These are phyloP conservation scores for Andrena bicolor DNA, from an alignment of 2,888 invertebrate species.

Conservation along the genomic window DNA sequence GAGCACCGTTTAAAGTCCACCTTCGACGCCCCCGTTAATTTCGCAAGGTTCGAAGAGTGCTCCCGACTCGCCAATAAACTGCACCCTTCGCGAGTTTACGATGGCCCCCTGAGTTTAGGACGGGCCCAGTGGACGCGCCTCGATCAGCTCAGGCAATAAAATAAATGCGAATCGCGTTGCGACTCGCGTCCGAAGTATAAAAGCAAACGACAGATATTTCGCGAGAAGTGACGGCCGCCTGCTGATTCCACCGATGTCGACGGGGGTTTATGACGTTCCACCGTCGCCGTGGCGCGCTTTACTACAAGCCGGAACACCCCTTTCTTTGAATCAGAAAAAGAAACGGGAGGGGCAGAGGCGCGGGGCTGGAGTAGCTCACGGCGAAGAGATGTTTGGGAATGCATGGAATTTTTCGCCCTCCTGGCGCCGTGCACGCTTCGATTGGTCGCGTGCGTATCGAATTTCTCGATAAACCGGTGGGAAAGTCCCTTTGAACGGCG, in stretches of 20 bases:
- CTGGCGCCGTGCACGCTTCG: not conserved
- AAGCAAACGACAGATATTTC: slow-evolving; percentile 44
- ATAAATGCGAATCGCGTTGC: slow-evolving; percentile 49
- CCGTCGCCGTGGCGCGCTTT: not conserved
- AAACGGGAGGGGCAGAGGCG: not conserved
- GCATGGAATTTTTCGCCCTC: slow-evolving; percentile 50
- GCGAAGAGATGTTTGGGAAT: slow-evolving; percentile 38
- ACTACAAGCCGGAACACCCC: not conserved
- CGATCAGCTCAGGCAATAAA: slow-evolving; percentile 51
- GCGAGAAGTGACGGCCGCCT: slow-evolving; percentile 34
- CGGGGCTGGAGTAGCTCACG: not conserved
- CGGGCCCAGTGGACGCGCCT: not conserved
- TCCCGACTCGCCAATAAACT: slow-evolving; percentile 22
- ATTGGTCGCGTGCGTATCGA: slow-evolving; percentile 13
- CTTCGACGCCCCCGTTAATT: slow-evolving; percentile 17
- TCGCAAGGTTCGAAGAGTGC: not conserved
- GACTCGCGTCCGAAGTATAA: slow-evolving; percentile 50
- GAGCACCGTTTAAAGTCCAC: slow-evolving; percentile 6
- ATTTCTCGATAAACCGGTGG: slow-evolving; percentile 14
- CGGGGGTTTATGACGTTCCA: slow-evolving; percentile 43
- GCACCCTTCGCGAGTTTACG: slow-evolving; percentile 35
- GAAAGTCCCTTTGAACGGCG: not conserved
- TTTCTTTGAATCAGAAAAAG: slow-evolving; percentile 21
- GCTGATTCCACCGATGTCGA: slow-evolving; percentile 47
- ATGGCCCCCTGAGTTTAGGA: not conserved